phyloP scores from a whole-genome alignment of 1,140 invertebrate species.

The Tetragonula clypearis region DNA sequence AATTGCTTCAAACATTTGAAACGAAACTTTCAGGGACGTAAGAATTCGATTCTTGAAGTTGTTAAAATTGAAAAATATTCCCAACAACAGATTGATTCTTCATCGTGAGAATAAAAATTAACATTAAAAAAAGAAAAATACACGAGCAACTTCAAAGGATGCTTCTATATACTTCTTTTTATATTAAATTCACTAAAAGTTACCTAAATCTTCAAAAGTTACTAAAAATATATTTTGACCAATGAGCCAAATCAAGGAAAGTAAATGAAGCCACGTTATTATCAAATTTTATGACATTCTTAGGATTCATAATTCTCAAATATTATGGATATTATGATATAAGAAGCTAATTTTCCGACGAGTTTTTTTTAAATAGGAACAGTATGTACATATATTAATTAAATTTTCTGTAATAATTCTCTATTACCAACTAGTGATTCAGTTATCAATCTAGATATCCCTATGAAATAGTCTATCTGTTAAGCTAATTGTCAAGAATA shows the following conservation, averaged over 20 bases:
- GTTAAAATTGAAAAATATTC: neutral
- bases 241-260: neutral
- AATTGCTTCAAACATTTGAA: neutral
- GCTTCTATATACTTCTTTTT: neutral
- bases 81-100: neutral
- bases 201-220: neutral
- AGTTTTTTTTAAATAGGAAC: neutral
- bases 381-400: neutral
- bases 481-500: neutral
- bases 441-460: too few relatives aligned
- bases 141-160: neutral
- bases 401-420: neutral
- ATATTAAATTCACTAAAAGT: neutral
- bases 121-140: neutral
- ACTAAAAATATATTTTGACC: neutral
- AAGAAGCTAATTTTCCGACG: neutral
- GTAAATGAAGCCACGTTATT: neutral
- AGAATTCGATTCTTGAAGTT: neutral
- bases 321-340: neutral
- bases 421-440: too few relatives aligned
- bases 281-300: neutral
- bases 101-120: neutral
- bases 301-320: neutral
- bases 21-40: neutral
- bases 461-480: neutral